A percentile compares a stretch with the other conserved stretches of the same genome.
Evolutionary conservation across 1,140 invertebrate genomes (phyloP).

Genomic region (Drosophila azteca): DNA sequence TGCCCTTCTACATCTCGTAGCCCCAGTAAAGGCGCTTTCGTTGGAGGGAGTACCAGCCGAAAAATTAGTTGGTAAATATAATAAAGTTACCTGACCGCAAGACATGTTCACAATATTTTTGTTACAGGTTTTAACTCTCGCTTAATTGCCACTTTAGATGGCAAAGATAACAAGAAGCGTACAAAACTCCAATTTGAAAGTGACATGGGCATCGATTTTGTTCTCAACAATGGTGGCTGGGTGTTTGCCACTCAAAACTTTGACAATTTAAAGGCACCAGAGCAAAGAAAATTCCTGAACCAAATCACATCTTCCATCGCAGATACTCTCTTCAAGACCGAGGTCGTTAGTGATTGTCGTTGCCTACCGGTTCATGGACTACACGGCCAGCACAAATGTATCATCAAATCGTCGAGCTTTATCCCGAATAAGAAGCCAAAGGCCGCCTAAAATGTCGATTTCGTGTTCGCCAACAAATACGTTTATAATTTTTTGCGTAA

Average conservation of each 20-base stretch:
- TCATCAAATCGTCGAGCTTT: constrained; percentile 70
- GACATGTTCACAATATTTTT: not conserved
- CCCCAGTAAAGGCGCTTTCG: constrained; percentile 69
- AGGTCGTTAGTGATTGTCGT: constrained; percentile 70
- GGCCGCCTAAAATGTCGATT: constrained; percentile 27
- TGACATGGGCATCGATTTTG: constrained; percentile 85
- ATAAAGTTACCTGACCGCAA: not conserved
- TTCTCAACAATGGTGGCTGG: constrained; percentile 75
- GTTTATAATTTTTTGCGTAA: too few species aligned
- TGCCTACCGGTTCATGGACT: constrained; percentile 63
- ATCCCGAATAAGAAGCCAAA: constrained; percentile 73
- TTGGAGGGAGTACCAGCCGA: constrained; percentile 67
- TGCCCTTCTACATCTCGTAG: constrained; percentile 69
- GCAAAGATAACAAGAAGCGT: constrained; percentile 86
- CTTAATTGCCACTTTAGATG: constrained; percentile 84
- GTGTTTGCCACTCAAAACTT: constrained; percentile 77
- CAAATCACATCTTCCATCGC: constrained; percentile 68
- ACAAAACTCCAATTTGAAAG: constrained; percentile 84
- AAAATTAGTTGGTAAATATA: constrained; percentile 70
- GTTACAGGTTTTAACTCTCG: constrained; percentile 84
- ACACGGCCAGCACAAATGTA: constrained; percentile 70
- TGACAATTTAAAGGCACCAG: constrained; percentile 59
- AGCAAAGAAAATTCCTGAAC: constrained; percentile 68
- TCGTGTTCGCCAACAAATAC: too few species aligned
- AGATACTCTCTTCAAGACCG: constrained; percentile 78